Conservation (phyloP, 64 coral and sea anemone species). For the Cladopsammia gracilis region DNA sequence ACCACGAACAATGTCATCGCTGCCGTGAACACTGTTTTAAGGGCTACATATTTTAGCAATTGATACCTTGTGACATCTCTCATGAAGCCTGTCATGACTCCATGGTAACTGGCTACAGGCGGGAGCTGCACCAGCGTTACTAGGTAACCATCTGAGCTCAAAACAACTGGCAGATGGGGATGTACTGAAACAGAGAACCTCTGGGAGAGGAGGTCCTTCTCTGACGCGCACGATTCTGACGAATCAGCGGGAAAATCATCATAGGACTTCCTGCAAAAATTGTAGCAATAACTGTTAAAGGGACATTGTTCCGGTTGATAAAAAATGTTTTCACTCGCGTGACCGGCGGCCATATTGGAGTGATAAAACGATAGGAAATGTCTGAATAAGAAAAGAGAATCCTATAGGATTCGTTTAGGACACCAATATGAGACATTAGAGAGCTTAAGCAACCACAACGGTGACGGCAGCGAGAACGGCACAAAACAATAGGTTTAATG, state of each 20-base stretch:
- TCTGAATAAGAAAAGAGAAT: no score
- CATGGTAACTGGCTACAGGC: conserved; percentile 64
- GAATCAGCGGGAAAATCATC: not conserved
- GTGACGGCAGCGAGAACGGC: no score
- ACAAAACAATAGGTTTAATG: no score
- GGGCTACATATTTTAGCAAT: not conserved
- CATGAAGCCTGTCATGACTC: conserved; percentile 82
- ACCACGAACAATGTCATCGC: not conserved
- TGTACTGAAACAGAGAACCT: conserved; percentile 88
- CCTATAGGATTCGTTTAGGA: no score
- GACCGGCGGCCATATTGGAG: no score
- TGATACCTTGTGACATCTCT: conserved; percentile 76
- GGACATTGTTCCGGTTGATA: no score
- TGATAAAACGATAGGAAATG: no score
- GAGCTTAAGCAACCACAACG: no score
- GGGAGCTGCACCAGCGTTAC: conserved; percentile 93
- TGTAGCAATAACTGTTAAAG: no score
- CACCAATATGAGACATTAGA: no score
- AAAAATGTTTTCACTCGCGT: no score
- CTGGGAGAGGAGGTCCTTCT: conserved; percentile 77
- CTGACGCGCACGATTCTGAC: conserved; percentile 59
- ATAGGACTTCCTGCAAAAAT: not conserved
- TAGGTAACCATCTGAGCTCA: conserved; percentile 96
- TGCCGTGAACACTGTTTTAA: not conserved
- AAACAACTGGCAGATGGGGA: conserved; percentile 77